Evolutionary conservation across 2,113 vertebrate genomes (phyloP), one percentile per base, ranked within the genome.

Genomic region (Dasypus novemcinctus): DNA sequence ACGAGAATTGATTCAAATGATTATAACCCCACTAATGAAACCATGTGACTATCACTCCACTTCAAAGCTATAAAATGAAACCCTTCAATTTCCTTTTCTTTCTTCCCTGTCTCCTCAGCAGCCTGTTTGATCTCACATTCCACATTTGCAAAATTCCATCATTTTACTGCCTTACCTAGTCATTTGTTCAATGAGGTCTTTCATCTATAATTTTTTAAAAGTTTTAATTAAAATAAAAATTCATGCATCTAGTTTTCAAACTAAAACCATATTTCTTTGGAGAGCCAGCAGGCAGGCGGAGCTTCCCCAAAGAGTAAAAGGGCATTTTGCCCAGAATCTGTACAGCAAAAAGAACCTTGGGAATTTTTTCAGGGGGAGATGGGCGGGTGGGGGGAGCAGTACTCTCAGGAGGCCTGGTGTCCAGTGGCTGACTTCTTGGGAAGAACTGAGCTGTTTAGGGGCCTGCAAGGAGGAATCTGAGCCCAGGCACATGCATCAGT

Each of bases 11-110:
- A 93, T 83, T 82, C 57, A 71, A 92, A 80, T 93, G 86, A 92
- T 93, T 95, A 87, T 57, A 87, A 76, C 29, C 85, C 46, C 4
- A 46, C 90, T 91, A 81, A 88, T 9, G 83, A 95, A 79, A 64
- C 49, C n/a, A 61, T 3, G 5, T 96, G 89, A 78, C 74, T 36
- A 52, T 79, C 12, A 27, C 41, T 93, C 81, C 13, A 52, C 69
- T 91, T 87, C 72, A 94, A 83, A 94, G 79, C 75, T 83, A 38
- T 78, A 54, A 91, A 94, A 79, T 38, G 43, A 57, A 93, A 74
- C 10, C 36, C 23, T 95, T 92, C 74, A 54, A 59, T 93, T 85
- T 94, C 87, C 83, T 79, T 41, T 88, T 85, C 52, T 84, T 91
- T 64, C 80, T 93, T 86, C 21, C 17, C 61, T 63, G 23, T 93